phyloP scores from a whole-genome alignment of 2,888 invertebrate genomes.

The Desoria tigrina region DNA sequence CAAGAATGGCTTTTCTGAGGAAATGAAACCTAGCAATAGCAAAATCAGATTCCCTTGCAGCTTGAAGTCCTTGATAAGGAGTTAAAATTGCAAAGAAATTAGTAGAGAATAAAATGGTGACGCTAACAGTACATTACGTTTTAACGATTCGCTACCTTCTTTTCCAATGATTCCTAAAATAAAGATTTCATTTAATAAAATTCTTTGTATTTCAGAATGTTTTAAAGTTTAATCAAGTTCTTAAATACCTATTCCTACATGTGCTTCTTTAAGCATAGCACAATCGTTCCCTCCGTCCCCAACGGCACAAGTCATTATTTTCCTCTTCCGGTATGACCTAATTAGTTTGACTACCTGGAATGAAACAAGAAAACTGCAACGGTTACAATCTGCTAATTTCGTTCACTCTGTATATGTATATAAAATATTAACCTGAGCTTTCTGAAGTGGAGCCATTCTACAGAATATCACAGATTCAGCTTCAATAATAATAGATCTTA shows the following conservation, averaged over 20 bases:
- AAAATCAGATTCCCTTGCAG: conserved; percentile 95
- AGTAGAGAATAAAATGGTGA: background rate
- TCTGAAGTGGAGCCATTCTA: conserved; percentile 71
- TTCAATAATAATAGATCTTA: conserved; percentile 68
- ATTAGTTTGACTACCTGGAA: background rate
- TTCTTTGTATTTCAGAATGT: background rate
- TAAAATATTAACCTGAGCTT: conserved; percentile 67
- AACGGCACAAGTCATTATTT: conserved; percentile 64
- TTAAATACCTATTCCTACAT: conserved; percentile 68
- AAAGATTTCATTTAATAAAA: too few relatives aligned
- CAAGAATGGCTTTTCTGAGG: conserved; percentile 78
- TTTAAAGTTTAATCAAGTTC: background rate
- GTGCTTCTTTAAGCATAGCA: conserved; percentile 62
- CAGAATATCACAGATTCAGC: conserved; percentile 87
- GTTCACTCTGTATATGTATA: conserved; percentile 42
- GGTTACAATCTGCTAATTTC: too few relatives aligned
- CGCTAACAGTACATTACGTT: background rate
- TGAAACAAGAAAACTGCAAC: too few relatives aligned
- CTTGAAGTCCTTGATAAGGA: conserved; percentile 85
- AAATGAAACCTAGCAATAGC: conserved; percentile 85
- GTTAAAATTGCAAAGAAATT: too few relatives aligned
- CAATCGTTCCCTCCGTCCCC: conserved; percentile 58
- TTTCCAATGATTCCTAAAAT: conserved; percentile 71
- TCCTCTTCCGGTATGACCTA: conserved; percentile 49
- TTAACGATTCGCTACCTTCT: conserved; percentile 60